Base-by-base conservation (phyloP, 2,888 invertebrate genomes). In the Galerucella pusilla region DNA sequence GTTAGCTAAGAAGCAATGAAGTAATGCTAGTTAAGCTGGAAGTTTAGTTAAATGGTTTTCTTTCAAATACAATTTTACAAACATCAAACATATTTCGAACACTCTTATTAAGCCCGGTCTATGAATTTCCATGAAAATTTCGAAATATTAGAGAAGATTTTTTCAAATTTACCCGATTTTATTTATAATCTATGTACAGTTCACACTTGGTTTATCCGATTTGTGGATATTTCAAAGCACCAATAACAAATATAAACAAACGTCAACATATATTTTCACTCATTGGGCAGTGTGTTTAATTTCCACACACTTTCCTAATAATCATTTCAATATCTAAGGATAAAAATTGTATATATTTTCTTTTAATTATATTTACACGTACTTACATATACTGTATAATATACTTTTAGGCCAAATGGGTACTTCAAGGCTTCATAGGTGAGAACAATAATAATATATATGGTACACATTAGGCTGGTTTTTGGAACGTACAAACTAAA, bases 221-320 rank as follows among this genome's bases (percentile, higher is more conserved):
- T 20, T 69, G 61, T 52, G 49, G 61, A 63, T 45, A 70, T 63
- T 11, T 70, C 49, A 25, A 70, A 70, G 70, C 70, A 70, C 71
- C 71, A n/a, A 66, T 66, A 72, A 72, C 71, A 72, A 72, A 70
- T 70, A 70, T 70, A 63, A 70, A 70, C 70, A 70, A 68, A 63
- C 52, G 49, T 49, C 52, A 72, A 66, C 71, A 75, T 79, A 80
- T 65, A 73, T 75, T 81, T 81, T 82, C 80, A 81, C 80, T 81
- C 81, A 78, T 78, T 77, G 79, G 80, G 80, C 79, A 66, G 80
- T 79, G 71, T 73, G 75, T 74, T 46, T n/a, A 54, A 57, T 49
- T 52, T 49, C 57, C 46, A 73, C 76, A 77, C 74, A 79, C 74
- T 75, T 71, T 74, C 67, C 74, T 76, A 74, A 75, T 73, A 71